A percentile compares a stretch with the other conserved stretches of the same genome.
phyloP scores from a whole-genome alignment of 1,140 invertebrate genomes.

The Planococcus citri region DNA sequence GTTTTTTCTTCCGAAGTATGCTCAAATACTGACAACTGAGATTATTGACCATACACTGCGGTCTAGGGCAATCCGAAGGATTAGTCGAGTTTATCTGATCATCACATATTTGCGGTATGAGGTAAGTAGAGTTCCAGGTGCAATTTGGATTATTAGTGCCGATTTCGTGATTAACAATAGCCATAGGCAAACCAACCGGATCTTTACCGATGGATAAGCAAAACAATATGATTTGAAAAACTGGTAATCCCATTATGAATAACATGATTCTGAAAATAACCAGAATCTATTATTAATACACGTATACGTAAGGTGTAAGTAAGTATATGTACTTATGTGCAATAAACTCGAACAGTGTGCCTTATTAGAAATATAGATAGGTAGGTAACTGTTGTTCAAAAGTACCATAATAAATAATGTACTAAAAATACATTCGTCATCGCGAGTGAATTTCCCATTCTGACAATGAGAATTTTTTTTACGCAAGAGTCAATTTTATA shows the following conservation, averaged over 20 bases:
- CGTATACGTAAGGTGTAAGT: too few relatives aligned
- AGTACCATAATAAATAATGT: too few relatives aligned
- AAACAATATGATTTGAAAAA: constrained; percentile 89
- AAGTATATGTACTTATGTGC: too few relatives aligned
- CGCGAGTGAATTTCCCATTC: too few relatives aligned
- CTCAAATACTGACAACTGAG: constrained; percentile 66
- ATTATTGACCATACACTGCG: constrained; percentile 46
- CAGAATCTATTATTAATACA: background rate
- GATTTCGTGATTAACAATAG: constrained; percentile 74
- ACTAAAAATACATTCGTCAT: too few relatives aligned
- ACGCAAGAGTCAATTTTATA: too few relatives aligned
- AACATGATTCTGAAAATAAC: constrained; percentile 56
- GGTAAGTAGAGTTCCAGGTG: constrained; percentile 35
- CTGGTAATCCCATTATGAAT: constrained; percentile 83
- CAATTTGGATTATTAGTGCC: constrained; percentile 32
- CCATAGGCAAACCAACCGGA: constrained; percentile 68
- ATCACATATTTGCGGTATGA: background rate
- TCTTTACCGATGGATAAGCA: constrained; percentile 86
- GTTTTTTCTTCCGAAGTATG: constrained; percentile 42
- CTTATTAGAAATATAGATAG: too few relatives aligned
- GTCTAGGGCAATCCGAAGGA: background rate
- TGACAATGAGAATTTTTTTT: too few relatives aligned
- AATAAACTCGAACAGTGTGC: too few relatives aligned
- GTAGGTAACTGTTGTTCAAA: too few relatives aligned
- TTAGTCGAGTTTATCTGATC: background rate